Evolutionary conservation across 2,113 vertebrate species (phyloP).

Genomic region (Calyptomena viridis): DNA sequence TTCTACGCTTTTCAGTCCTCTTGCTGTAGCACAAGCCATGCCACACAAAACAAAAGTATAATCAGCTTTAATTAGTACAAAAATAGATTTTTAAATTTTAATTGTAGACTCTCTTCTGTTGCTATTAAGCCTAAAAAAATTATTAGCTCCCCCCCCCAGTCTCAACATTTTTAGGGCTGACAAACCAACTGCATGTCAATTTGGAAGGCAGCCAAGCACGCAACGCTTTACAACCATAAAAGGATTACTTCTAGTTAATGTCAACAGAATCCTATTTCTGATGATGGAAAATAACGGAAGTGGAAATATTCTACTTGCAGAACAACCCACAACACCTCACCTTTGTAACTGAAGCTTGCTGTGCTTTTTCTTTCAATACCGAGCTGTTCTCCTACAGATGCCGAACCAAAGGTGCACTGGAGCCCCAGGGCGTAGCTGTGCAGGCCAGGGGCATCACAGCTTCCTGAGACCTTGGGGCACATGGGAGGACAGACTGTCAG

Average conservation of each 20-base stretch:
- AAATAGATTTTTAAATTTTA: neutral
- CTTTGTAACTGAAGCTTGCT: neutral
- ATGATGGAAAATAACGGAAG: neutral
- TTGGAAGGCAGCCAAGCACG: neutral
- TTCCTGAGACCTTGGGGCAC: neutral
- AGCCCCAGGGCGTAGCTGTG: rapidly evolving
- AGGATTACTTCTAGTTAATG: neutral
- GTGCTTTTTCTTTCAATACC: neutral
- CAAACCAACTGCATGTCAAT: neutral
- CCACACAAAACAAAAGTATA: neutral
- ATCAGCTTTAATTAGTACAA: neutral
- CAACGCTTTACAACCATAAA: neutral
- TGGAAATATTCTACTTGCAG: neutral
- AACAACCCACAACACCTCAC: neutral
- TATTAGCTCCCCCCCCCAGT: rapidly evolving
- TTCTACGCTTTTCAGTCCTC: neutral
- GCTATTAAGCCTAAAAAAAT: neutral
- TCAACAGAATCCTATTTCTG: neutral
- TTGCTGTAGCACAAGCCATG: neutral
- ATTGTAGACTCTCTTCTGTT: neutral
- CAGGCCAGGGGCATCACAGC: neutral
- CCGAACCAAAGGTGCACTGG: rapidly evolving
- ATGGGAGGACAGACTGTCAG: rapidly evolving
- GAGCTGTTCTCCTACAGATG: neutral
- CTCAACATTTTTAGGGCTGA: neutral